Base-by-base conservation (phyloP, 2,888 invertebrate species). In the Macaria liturata region DNA sequence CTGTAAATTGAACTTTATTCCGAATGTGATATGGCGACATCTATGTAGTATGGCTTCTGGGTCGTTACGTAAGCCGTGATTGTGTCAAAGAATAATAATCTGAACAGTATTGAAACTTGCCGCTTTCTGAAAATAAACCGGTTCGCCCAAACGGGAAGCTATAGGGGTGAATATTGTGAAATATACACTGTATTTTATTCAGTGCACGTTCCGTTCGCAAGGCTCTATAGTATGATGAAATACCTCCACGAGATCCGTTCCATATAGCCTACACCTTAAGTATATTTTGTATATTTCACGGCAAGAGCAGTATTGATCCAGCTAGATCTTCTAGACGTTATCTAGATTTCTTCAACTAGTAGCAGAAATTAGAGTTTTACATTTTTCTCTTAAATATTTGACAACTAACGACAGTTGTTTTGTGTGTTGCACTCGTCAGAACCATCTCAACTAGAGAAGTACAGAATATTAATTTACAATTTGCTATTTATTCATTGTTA, bases 1-100 rank as follows among this genome's bases (percentile, higher is more conserved):
- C 42, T 54, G 55, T 49, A 63, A 59, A 65, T 60, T 62, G 62
- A 53, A 52, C 65, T 61, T 54, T 67, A 64, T 62, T 51, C 49
- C 40, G 40, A 47, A 50, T 30, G 51, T 20, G 45, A 43, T 58
- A 63, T 32, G 51, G 57, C 58, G 47, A 20, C 20, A 57, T 34
- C 20, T 55, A 57, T 58, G 52, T 31, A 31, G 44, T 49, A 45
- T 6, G 39, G 32, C n/a, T 30, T 46, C 40, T 58, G 49, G 47
- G 9, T 7, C 34, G 54, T 48, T 54, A 54, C 44, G 54, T 50
- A 57, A 57, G 37, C 59, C 54, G 61, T 63, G 51, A 54, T 60
- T 60, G 55, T 59, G 62, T 62, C 49, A 60, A 55, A 59, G 56
- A 52, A 59, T 56, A 60, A 60, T 60, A 37, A 43, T 51, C 46